A percentile compares a stretch with the other conserved stretches of the same genome.
Evolutionary conservation across 2,113 vertebrate species (phyloP).

Genomic region (Donacobius atricapilla): DNA sequence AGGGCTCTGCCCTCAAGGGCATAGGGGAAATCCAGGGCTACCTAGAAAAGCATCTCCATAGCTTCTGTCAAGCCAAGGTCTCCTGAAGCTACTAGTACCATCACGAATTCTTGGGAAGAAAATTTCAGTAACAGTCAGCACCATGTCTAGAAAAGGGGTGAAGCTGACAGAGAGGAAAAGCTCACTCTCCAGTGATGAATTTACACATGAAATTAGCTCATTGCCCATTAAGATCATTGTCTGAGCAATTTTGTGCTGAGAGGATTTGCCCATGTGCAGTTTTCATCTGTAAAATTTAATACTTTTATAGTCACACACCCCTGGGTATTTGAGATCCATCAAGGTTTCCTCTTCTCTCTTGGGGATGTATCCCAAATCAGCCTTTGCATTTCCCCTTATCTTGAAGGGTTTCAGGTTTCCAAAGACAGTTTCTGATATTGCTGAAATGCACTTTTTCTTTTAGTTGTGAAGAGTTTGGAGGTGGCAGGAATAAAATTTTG

Average conservation of each 20-base stretch:
- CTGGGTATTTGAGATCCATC: background rate
- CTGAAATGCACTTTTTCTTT: background rate
- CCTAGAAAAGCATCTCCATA: background rate
- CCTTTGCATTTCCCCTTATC: background rate
- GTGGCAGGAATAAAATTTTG: background rate
- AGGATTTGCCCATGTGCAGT: background rate
- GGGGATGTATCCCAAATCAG: background rate
- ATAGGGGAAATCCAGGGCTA: background rate
- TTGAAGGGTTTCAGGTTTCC: background rate
- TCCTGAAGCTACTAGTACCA: background rate
- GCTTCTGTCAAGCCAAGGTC: background rate
- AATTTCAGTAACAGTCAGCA: background rate
- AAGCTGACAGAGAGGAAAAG: background rate
- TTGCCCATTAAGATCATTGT: background rate
- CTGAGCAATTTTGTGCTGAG: background rate
- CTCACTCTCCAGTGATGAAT: accelerated
- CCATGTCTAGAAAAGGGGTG: background rate
- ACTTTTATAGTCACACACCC: background rate
- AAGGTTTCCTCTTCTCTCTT: background rate
- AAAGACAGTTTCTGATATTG: background rate
- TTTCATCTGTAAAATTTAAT: background rate
- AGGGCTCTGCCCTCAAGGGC: background rate
- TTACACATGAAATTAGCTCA: background rate
- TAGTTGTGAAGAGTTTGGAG: background rate
- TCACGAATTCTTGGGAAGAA: background rate